phyloP scores from a whole-genome alignment of 2,888 invertebrate species.

The Branchellion lobata region DNA sequence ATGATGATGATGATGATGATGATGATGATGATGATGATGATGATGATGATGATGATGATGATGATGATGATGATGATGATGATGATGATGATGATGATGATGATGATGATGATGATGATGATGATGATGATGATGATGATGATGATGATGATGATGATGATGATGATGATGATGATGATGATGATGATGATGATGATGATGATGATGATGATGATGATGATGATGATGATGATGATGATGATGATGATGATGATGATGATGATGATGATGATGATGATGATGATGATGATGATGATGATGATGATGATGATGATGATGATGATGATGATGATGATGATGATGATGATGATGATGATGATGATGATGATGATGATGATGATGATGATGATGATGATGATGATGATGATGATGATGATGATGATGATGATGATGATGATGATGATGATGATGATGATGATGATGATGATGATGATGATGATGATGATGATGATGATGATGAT shows the following conservation, averaged over 20 bases:
- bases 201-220: slow-evolving; percentile 9
- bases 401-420: not conserved
- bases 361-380: not conserved
- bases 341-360: not conserved
- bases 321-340: slow-evolving; percentile 3
- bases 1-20: slow-evolving; percentile 7
- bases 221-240: not conserved
- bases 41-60: not conserved
- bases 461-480: slow-evolving; percentile 41
- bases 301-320: not conserved
- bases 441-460: not conserved
- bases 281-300: no score
- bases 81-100: not conserved
- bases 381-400: slow-evolving; percentile 6
- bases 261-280: slow-evolving; percentile 8
- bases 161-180: not conserved
- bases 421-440: no score
- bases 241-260: slow-evolving; percentile 5
- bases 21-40: not conserved
- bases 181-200: not conserved
- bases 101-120: not conserved
- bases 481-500: slow-evolving; percentile 37
- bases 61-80: slow-evolving; percentile 11
- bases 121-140: slow-evolving; percentile 1
- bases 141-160: not conserved